Evolutionary conservation across 1,140 invertebrate genomes (phyloP).

Genomic region (Carcinoscorpius rotundicauda): DNA sequence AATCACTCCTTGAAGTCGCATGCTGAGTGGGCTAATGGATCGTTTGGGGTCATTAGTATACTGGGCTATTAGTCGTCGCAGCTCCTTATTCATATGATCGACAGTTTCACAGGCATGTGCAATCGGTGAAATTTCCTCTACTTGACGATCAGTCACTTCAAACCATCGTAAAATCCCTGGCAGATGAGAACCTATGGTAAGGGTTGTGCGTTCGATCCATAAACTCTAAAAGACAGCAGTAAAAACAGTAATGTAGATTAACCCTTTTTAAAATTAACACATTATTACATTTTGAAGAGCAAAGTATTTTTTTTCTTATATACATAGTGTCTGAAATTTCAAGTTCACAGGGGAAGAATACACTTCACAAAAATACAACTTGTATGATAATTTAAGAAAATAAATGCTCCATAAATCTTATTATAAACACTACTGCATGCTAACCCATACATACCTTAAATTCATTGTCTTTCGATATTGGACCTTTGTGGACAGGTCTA

Average conservation of each 20-base stretch:
- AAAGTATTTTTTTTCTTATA: not conserved
- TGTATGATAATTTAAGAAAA: not conserved
- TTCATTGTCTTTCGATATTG: conserved; percentile 83
- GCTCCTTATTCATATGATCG: conserved; percentile 69
- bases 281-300: not conserved
- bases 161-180: conserved; percentile 93
- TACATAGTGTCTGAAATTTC: not conserved
- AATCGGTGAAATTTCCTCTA: conserved; percentile 77
- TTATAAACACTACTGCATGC: too few species aligned
- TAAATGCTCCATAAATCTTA: not conserved
- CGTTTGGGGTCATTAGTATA: conserved; percentile 57
- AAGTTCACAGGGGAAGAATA: not conserved
- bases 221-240: conserved; percentile 45
- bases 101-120: conserved; percentile 89
- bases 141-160: conserved; percentile 63
- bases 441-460: conserved; percentile 50
- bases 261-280: too few species aligned
- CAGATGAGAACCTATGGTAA: conserved; percentile 65
- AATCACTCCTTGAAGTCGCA: conserved; percentile 77
- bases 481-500: conserved; percentile 71
- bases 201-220: conserved; percentile 88
- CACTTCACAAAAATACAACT: not conserved
- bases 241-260: too few species aligned
- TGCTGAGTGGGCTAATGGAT: conserved; percentile 84
- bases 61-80: conserved; percentile 58